These are phyloP conservation scores for Rana temporaria DNA, from an alignment of 2,113 vertebrate genomes.

Conservation along the genomic window DNA sequence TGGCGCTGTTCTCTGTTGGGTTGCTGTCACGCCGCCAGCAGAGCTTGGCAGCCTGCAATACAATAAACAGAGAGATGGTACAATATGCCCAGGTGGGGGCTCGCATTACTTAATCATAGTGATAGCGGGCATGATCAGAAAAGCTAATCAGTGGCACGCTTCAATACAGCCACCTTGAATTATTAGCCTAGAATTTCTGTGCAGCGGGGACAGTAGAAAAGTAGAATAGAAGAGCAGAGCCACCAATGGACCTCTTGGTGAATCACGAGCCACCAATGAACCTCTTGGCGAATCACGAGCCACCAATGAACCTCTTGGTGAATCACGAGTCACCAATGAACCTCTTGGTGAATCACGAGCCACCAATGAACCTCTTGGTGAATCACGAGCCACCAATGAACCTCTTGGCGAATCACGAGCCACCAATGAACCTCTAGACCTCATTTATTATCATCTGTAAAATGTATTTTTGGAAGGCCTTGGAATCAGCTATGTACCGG, in stretches of 20 bases:
- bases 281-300: no score
- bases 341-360: no score
- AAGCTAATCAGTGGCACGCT: constrained; percentile 42
- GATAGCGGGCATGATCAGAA: constrained; percentile 27
- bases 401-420: no score
- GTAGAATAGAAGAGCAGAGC: no score
- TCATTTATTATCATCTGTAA: no score
- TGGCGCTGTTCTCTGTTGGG: constrained; percentile 47
- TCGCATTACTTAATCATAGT: constrained; percentile 56
- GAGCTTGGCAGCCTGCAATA: constrained; percentile 11
- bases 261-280: no score
- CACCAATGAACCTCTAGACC: no score
- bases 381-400: not conserved
- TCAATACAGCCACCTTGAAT: constrained; percentile 15
- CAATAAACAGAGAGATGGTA: constrained; percentile 41
- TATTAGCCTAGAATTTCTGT: constrained; percentile 41
- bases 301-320: not conserved
- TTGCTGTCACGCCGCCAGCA: constrained; percentile 15
- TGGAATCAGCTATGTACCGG: not conserved
- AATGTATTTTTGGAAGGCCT: not conserved
- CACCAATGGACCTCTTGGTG: not conserved
- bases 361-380: no score
- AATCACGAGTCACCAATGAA: not conserved
- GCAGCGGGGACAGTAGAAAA: not conserved
- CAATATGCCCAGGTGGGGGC: constrained; percentile 24